Evolutionary conservation across 2,113 vertebrate species (phyloP).

Genomic region (Cynoglossus semilaevis): DNA sequence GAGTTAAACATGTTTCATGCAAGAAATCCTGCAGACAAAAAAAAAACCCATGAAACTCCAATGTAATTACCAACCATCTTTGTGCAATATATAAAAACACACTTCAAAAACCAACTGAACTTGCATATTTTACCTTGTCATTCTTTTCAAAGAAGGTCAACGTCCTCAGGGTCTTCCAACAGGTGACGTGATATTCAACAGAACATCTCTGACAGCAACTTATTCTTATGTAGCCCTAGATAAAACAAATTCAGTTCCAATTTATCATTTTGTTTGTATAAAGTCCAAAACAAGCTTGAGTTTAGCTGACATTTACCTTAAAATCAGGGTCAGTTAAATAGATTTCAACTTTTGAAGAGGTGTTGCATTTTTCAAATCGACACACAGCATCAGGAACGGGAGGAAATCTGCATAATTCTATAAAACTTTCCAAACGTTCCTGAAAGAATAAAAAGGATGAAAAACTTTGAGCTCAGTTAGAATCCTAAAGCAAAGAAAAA

Average conservation of each 20-base stretch:
- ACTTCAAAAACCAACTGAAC: background rate
- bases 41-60: slow-evolving; percentile 10
- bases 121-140: slow-evolving; percentile 83
- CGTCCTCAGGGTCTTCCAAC: slow-evolving; percentile 91
- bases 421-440: slow-evolving; percentile 75
- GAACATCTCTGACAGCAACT: slow-evolving; percentile 85
- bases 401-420: slow-evolving; percentile 87
- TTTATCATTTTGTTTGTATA: background rate
- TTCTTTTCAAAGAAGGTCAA: slow-evolving; percentile 82
- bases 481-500: too few relatives aligned
- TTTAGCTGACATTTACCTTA: slow-evolving; percentile 77
- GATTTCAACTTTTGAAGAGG: slow-evolving; percentile 82
- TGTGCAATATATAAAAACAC: background rate
- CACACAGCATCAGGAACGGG: slow-evolving; percentile 87
- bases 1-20: slow-evolving; percentile 86
- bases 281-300: too few relatives aligned
- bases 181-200: slow-evolving; percentile 89
- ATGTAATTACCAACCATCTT: too few relatives aligned
- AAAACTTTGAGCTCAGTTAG: too few relatives aligned
- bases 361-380: slow-evolving; percentile 77
- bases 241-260: background rate
- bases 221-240: slow-evolving; percentile 88
- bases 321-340: slow-evolving; percentile 94
- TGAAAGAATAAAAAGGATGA: slow-evolving; percentile 44
- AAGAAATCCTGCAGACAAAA: slow-evolving; percentile 84